These are phyloP conservation scores for Hydrotaea diabolus DNA, from an alignment of 2,888 invertebrate species.

Conservation along the genomic window DNA sequence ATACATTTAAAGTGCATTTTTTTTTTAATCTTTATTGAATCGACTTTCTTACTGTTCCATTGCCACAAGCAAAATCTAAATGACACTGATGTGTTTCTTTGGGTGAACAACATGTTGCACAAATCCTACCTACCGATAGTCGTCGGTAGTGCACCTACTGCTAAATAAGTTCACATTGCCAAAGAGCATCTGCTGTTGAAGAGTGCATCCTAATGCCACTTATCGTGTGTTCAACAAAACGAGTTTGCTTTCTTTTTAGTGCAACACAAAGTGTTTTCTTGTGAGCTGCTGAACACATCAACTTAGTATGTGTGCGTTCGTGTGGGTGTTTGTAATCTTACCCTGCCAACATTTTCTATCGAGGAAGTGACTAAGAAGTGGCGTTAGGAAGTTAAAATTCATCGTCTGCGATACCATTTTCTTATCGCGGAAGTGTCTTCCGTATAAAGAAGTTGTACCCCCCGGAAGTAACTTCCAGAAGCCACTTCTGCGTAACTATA, in stretches of 20 bases:
- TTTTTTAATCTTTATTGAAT: too few species aligned
- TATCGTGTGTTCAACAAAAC: background rate
- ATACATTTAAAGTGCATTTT: too few species aligned
- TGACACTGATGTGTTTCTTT: background rate
- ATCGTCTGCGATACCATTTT: too few species aligned
- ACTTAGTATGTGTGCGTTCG: background rate
- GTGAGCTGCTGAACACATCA: background rate
- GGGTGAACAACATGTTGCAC: background rate
- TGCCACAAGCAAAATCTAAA: background rate
- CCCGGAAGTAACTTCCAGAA: too few species aligned
- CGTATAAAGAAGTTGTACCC: too few species aligned
- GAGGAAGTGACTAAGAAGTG: too few species aligned
- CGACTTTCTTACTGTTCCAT: background rate
- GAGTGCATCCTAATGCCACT: constrained; percentile 33
- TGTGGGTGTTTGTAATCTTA: background rate
- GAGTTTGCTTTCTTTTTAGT: background rate
- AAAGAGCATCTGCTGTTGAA: constrained; percentile 38
- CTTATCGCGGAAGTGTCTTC: too few species aligned
- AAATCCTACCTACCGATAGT: background rate
- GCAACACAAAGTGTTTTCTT: constrained; percentile 12
- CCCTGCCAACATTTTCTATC: background rate
- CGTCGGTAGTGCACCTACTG: background rate
- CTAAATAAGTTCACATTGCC: background rate
- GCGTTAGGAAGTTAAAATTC: too few species aligned
- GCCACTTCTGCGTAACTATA: too few species aligned